Conservation (phyloP, 2,113 vertebrate species). For the Choloepus hoffmanni region DNA sequence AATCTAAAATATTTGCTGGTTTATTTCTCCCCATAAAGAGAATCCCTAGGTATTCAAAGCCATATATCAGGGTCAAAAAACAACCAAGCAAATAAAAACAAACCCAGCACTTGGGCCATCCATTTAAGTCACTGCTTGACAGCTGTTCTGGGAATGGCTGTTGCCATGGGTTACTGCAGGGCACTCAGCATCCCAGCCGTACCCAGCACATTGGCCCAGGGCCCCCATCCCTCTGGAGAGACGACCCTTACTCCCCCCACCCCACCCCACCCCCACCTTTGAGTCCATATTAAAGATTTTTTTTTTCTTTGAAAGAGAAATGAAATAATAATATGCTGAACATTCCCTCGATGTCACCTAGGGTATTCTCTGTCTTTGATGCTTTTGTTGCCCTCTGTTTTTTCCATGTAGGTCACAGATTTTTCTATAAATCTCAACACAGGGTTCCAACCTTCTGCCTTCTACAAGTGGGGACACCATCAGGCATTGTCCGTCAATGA, state of each 20-base stretch:
- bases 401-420: slow-evolving; percentile 12
- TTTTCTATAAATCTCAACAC: not conserved
- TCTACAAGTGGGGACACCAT: not conserved
- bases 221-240: slow-evolving; percentile 73
- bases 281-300: slow-evolving; percentile 36
- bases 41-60: slow-evolving; percentile 47
- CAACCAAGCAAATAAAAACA: slow-evolving; percentile 78
- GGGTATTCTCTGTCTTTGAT: slow-evolving; percentile 31
- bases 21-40: slow-evolving; percentile 68
- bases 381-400: slow-evolving; percentile 31
- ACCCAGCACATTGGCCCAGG: slow-evolving; percentile 72
- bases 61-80: slow-evolving; percentile 77
- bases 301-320: slow-evolving; percentile 54
- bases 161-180: slow-evolving; percentile 84
- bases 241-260: slow-evolving; percentile 58
- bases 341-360: slow-evolving; percentile 7
- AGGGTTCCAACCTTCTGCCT: slow-evolving; percentile 2
- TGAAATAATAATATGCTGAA: slow-evolving; percentile 57
- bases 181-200: slow-evolving; percentile 67
- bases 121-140: slow-evolving; percentile 84
- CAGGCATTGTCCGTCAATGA: not conserved
- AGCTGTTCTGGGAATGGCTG: slow-evolving; percentile 81
- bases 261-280: not conserved
- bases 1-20: slow-evolving; percentile 62
- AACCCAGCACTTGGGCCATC: slow-evolving; percentile 79